phyloP scores from a whole-genome alignment of 2,888 invertebrate genomes.

The Desoria tigrina region DNA sequence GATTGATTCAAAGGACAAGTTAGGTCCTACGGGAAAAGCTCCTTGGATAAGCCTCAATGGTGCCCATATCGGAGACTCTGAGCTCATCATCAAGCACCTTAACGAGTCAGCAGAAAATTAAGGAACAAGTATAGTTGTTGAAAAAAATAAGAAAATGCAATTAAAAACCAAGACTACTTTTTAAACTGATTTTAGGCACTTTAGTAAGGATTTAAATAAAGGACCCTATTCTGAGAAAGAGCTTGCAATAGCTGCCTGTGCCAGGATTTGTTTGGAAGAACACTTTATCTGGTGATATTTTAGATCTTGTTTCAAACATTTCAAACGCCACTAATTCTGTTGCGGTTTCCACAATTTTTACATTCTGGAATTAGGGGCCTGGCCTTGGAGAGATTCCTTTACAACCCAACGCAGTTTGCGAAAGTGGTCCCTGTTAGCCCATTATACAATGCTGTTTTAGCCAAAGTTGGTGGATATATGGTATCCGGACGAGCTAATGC shows the following conservation, averaged over 20 bases:
- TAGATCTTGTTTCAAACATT: not conserved
- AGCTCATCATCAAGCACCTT: conserved; percentile 37
- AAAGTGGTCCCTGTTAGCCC: conserved; percentile 30
- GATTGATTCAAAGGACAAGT: conserved; percentile 27
- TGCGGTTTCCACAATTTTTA: no score
- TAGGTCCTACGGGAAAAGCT: conserved; percentile 45
- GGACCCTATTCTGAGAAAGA: conserved; percentile 19
- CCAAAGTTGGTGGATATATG: conserved; percentile 15
- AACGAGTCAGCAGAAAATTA: conserved; percentile 34
- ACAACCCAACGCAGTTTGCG: conserved; percentile 26
- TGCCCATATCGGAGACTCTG: conserved; percentile 40
- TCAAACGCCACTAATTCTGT: no score
- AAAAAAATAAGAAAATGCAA: no score
- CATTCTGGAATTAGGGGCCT: conserved; percentile 32
- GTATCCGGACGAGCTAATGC: conserved; percentile 19
- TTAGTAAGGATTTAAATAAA: conserved; percentile 25
- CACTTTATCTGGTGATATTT: conserved; percentile 29
- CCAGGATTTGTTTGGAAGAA: conserved; percentile 34
- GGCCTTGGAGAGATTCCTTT: conserved; percentile 35
- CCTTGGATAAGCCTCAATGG: conserved; percentile 50
- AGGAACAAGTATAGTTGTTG: no score
- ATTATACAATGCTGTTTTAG: conserved; percentile 18
- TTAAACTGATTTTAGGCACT: conserved; percentile 22
- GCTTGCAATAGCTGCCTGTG: conserved; percentile 29
- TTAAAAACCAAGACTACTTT: no score